Evolutionary conservation across 2,888 invertebrate species (phyloP).

Genomic region (Chaetoderma sp.): DNA sequence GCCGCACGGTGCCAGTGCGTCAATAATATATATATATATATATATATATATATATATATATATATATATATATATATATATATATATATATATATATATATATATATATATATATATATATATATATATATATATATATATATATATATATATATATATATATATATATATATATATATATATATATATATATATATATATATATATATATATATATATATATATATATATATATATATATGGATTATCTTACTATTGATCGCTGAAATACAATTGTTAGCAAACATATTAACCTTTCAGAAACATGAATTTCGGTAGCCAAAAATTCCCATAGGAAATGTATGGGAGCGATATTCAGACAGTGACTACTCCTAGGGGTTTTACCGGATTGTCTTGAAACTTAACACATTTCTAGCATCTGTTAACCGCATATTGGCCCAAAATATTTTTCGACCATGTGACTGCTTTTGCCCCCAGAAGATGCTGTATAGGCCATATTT

Average conservation of each 20-base stretch:
- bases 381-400: too few relatives aligned
- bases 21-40: too few relatives aligned
- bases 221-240: background rate
- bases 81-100: conserved; percentile 1
- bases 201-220: conserved; percentile 1
- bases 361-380: too few relatives aligned
- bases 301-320: too few relatives aligned
- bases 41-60: conserved; percentile 1
- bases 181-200: background rate
- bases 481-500: too few relatives aligned
- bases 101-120: background rate
- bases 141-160: background rate
- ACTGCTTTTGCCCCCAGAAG: too few relatives aligned
- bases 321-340: too few relatives aligned
- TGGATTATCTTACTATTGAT: background rate
- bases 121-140: background rate
- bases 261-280: background rate
- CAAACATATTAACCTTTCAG: background rate
- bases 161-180: background rate
- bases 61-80: background rate
- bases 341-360: too few relatives aligned
- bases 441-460: too few relatives aligned
- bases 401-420: too few relatives aligned
- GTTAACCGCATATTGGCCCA: too few relatives aligned
- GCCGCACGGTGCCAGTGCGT: too few relatives aligned